A percentile compares a stretch with the other conserved stretches of the same genome.
Conservation (phyloP, 2,113 vertebrate genomes). For the Promerops cafer region DNA sequence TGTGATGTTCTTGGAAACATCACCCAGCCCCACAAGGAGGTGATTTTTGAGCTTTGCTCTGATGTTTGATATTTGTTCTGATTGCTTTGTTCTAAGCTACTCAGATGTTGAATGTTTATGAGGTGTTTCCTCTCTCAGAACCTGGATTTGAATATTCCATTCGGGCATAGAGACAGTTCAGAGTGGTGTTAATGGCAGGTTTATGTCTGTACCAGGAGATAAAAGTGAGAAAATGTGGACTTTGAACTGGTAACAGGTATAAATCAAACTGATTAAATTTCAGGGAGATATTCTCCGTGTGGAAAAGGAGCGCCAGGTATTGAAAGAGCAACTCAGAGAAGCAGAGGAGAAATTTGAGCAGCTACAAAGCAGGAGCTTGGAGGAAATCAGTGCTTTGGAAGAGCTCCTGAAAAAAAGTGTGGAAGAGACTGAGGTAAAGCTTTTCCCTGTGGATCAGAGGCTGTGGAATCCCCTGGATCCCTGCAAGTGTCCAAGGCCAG, state of each 20-base stretch:
- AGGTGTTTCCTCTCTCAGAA: background rate
- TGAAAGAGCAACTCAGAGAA: constrained; percentile 70
- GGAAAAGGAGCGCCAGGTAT: constrained; percentile 68
- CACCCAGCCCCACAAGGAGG: background rate
- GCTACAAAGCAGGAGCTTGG: constrained; percentile 6
- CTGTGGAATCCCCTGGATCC: background rate
- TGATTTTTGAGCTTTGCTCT: background rate
- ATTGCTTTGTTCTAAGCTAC: background rate
- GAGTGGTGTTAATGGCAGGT: background rate
- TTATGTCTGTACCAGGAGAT: background rate
- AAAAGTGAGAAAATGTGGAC: background rate
- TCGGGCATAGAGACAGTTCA: background rate
- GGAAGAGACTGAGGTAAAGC: constrained; percentile 74
- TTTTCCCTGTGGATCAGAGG: background rate
- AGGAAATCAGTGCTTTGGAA: constrained; percentile 55
- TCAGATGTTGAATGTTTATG: background rate
- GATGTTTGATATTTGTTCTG: background rate
- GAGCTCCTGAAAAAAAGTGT: constrained; percentile 61
- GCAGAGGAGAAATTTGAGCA: constrained; percentile 56
- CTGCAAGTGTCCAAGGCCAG: background rate
- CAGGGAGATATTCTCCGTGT: constrained; percentile 82
- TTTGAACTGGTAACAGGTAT: background rate
- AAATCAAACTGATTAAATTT: background rate
- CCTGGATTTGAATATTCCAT: background rate
- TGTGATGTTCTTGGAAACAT: background rate